phyloP scores from a whole-genome alignment of 1,140 invertebrate species.

The Drosophila lini region DNA sequence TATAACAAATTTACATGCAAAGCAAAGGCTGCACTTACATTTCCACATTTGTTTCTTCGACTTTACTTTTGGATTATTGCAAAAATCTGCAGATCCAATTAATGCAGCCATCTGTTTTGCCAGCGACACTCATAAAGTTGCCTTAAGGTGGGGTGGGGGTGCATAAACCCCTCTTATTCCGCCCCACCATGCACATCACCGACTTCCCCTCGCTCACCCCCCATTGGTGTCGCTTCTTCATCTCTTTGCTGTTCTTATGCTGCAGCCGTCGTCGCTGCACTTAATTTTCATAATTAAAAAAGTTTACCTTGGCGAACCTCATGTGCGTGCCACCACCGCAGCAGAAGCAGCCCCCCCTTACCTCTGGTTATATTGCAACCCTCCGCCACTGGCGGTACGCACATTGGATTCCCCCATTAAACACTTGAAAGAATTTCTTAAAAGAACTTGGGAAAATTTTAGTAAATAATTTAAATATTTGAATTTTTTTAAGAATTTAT shows the following conservation, averaged over 20 bases:
- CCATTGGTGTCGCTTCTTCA: slow-evolving; percentile 48
- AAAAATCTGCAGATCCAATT: slow-evolving; percentile 41
- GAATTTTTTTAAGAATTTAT: too few species aligned
- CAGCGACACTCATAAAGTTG: slow-evolving; percentile 38
- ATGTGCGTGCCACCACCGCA: slow-evolving; percentile 29
- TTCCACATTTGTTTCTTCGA: neutral
- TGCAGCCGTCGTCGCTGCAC: slow-evolving; percentile 66
- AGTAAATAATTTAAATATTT: too few species aligned
- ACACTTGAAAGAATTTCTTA: neutral
- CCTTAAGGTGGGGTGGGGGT: neutral
- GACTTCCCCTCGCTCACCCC: neutral
- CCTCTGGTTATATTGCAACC: neutral
- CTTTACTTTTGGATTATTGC: slow-evolving; percentile 25
- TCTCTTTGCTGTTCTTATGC: slow-evolving; percentile 52
- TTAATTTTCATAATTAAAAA: slow-evolving; percentile 82
- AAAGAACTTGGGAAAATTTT: too few species aligned
- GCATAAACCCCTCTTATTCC: slow-evolving; percentile 3
- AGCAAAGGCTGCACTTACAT: neutral
- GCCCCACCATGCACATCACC: neutral
- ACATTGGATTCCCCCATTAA: slow-evolving; percentile 47
- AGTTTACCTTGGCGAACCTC: slow-evolving; percentile 74
- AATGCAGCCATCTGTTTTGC: slow-evolving; percentile 39
- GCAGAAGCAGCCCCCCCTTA: neutral
- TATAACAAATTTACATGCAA: neutral
- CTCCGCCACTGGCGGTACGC: slow-evolving; percentile 32